Percentiles rank a stretch among this genome's conserved stretches.
phyloP scores from a whole-genome alignment of 1,140 invertebrate genomes.

The Drosophila mojavensis region DNA sequence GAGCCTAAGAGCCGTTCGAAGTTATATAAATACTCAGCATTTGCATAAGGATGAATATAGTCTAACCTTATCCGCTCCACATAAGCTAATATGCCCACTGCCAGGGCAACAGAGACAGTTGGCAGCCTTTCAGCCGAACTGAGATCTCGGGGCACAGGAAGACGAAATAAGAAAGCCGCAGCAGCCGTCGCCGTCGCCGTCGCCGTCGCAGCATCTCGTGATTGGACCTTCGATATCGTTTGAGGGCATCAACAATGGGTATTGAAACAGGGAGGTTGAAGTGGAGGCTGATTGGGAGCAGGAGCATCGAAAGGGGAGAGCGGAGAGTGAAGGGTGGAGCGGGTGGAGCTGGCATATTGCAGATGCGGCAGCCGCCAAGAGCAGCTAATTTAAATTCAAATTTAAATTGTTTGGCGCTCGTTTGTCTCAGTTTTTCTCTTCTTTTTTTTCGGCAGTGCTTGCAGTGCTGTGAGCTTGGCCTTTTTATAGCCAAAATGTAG shows the following conservation, averaged over 20 bases:
- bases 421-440: slow-evolving; percentile 18
- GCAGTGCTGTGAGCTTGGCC: slow-evolving; percentile 29
- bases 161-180: slow-evolving; percentile 16
- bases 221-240: slow-evolving; percentile 62
- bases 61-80: neutral
- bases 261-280: slow-evolving; percentile 7
- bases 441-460: slow-evolving; percentile 62
- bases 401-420: slow-evolving; percentile 73
- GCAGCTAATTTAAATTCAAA: slow-evolving; percentile 79
- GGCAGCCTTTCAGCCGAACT: slow-evolving; percentile 32
- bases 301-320: neutral
- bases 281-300: neutral
- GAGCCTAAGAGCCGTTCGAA: too few relatives aligned
- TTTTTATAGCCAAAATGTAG: slow-evolving; percentile 11
- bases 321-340: too few relatives aligned
- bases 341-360: slow-evolving; percentile 39
- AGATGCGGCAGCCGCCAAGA: slow-evolving; percentile 40
- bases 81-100: neutral
- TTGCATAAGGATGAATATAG: too few relatives aligned
- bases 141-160: slow-evolving; percentile 13
- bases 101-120: slow-evolving; percentile 21
- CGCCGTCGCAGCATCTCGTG: slow-evolving; percentile 44
- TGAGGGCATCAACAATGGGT: slow-evolving; percentile 57
- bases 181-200: slow-evolving; percentile 14
- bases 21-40: too few relatives aligned